These are phyloP conservation scores for Hypotaenidia okinawae DNA, from an alignment of 2,797 vertebrate genomes.

Conservation along the genomic window DNA sequence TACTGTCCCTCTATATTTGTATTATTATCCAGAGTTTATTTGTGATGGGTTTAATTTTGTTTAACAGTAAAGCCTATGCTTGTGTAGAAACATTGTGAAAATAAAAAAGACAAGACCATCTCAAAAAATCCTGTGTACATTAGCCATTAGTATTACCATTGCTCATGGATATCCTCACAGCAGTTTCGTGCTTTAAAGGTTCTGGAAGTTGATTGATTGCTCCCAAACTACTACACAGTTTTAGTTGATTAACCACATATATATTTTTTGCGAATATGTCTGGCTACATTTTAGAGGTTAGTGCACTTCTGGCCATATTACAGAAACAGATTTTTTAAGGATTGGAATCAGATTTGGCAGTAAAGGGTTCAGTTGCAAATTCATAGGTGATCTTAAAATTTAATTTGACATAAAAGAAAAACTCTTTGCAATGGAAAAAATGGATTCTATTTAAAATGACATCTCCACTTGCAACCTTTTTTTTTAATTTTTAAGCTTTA, in stretches of 20 bases:
- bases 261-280: slow-evolving; percentile 77
- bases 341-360: slow-evolving; percentile 81
- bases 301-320: slow-evolving; percentile 74
- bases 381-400: slow-evolving; percentile 81
- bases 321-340: slow-evolving; percentile 76
- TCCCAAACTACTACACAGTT: slow-evolving; percentile 78
- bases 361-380: slow-evolving; percentile 77
- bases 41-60: slow-evolving; percentile 34
- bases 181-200: slow-evolving; percentile 68
- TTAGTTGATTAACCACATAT: slow-evolving; percentile 79
- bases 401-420: slow-evolving; percentile 78
- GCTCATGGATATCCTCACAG: slow-evolving; percentile 59
- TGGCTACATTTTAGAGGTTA: slow-evolving; percentile 79
- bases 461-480: slow-evolving; percentile 48
- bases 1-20: slow-evolving; percentile 40
- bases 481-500: not conserved
- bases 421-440: slow-evolving; percentile 66
- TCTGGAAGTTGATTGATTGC: slow-evolving; percentile 78
- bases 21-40: slow-evolving; percentile 28
- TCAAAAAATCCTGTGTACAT: slow-evolving; percentile 55
- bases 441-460: slow-evolving; percentile 68
- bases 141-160: slow-evolving; percentile 30
- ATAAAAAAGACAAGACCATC: slow-evolving; percentile 19
- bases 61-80: slow-evolving; percentile 35
- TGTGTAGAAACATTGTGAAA: slow-evolving; percentile 44